phyloP scores from a whole-genome alignment of 2,113 vertebrate species.

The Syngnathus typhle region DNA sequence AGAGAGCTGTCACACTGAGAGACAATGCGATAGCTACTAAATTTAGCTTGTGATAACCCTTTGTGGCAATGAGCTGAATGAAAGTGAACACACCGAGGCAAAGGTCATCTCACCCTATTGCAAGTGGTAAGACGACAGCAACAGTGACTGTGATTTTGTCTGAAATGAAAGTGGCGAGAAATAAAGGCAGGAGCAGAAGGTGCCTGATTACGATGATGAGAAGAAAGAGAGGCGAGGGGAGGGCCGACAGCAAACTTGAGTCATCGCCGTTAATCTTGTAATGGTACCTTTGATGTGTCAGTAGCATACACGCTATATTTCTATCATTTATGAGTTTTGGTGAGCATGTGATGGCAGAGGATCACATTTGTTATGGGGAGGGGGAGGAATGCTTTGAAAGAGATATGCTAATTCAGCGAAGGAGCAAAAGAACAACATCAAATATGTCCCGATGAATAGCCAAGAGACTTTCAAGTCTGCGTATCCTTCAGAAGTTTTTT shows the following conservation, averaged over 20 bases:
- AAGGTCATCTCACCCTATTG: slow-evolving; percentile 45
- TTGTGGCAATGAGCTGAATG: slow-evolving; percentile 48
- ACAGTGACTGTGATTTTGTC: slow-evolving; percentile 37
- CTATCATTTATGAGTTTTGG: slow-evolving; percentile 88
- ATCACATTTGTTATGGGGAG: slow-evolving; percentile 78
- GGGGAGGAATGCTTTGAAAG: slow-evolving; percentile 79
- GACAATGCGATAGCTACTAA: slow-evolving; percentile 42
- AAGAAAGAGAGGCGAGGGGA: slow-evolving; percentile 36
- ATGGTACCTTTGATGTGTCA: slow-evolving; percentile 85
- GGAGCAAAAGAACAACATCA: slow-evolving; percentile 93
- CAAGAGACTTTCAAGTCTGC: slow-evolving; percentile 93
- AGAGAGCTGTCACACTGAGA: slow-evolving; percentile 50
- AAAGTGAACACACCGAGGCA: slow-evolving; percentile 31
- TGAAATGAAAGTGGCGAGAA: slow-evolving; percentile 52
- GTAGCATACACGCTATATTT: slow-evolving; percentile 80
- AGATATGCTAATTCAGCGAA: slow-evolving; percentile 94
- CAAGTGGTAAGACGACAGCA: slow-evolving; percentile 57
- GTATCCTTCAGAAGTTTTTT: slow-evolving; percentile 93
- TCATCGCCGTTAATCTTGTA: slow-evolving; percentile 87
- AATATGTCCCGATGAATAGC: slow-evolving; percentile 95
- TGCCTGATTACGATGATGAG: slow-evolving; percentile 52
- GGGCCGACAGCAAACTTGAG: slow-evolving; percentile 72
- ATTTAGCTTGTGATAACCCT: slow-evolving; percentile 47
- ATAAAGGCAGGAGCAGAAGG: slow-evolving; percentile 43
- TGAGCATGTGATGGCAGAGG: slow-evolving; percentile 84